Percentiles rank a stretch among this genome's conserved stretches.
Conservation (phyloP, 2,797 vertebrate species). For the Microhierax caerulescens region DNA sequence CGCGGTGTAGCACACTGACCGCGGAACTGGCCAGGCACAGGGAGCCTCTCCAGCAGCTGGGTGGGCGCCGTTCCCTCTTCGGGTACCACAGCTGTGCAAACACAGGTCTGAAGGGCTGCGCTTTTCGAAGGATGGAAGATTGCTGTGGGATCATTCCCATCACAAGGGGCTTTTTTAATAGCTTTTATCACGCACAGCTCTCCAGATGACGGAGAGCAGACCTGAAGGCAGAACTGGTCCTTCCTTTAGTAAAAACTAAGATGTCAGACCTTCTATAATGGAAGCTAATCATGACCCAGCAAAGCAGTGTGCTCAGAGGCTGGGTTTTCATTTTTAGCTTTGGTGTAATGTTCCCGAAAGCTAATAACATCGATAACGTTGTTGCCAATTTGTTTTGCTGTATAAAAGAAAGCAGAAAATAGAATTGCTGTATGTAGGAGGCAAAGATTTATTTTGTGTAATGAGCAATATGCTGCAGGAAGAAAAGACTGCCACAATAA, state of each 20-base stretch:
- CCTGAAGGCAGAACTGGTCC: neutral
- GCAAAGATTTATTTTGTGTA: neutral
- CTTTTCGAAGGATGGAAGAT: neutral
- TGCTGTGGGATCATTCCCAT: neutral
- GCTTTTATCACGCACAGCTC: neutral
- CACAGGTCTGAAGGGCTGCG: neutral
- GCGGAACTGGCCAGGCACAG: fast-evolving
- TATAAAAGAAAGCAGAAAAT: constrained; percentile 41
- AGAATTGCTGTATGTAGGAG: constrained; percentile 38
- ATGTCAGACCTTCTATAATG: neutral
- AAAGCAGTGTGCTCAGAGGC: neutral
- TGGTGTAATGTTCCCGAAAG: constrained; percentile 23
- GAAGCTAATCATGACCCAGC: neutral
- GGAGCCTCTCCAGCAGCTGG: neutral
- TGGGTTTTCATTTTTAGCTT: neutral
- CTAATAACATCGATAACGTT: constrained; percentile 9
- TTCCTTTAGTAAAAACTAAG: neutral
- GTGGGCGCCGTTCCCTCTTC: fast-evolving
- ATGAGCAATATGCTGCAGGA: neutral
- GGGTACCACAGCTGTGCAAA: neutral
- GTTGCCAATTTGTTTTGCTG: constrained; percentile 34
- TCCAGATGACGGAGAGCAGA: neutral
- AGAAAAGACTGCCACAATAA: neutral
- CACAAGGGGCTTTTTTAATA: neutral
- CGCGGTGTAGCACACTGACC: neutral